phyloP scores from a whole-genome alignment of 2,113 vertebrate genomes.

The Charadrius vociferus region DNA sequence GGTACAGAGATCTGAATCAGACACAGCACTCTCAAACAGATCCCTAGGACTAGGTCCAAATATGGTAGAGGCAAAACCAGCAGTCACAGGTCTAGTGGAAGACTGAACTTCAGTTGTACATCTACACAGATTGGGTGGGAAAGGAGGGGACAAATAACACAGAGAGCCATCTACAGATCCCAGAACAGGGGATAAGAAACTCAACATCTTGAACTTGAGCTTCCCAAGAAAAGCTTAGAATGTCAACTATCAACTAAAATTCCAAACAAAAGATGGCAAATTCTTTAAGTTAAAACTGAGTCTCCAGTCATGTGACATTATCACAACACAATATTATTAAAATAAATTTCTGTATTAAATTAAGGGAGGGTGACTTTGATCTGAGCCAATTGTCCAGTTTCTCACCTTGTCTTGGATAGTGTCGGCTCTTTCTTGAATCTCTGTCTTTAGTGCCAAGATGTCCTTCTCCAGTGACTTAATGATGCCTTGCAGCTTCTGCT shows the following conservation, averaged over 20 bases:
- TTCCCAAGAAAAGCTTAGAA: background rate
- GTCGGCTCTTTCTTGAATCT: slow-evolving; percentile 84
- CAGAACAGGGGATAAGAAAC: background rate
- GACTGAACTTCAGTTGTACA: background rate
- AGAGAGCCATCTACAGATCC: background rate
- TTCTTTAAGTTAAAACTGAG: background rate
- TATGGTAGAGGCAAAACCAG: background rate
- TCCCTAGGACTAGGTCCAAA: background rate
- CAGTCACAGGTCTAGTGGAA: background rate
- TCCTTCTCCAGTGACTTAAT: slow-evolving; percentile 87
- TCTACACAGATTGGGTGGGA: background rate
- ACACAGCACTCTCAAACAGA: background rate
- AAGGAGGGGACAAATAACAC: background rate
- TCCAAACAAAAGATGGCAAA: background rate
- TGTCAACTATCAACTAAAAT: background rate
- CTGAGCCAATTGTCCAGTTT: background rate
- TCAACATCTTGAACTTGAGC: background rate
- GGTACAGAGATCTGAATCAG: background rate
- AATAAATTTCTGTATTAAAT: background rate
- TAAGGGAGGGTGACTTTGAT: background rate
- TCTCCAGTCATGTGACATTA: background rate
- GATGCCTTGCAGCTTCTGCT: slow-evolving; percentile 80
- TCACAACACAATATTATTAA: background rate
- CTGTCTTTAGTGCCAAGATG: slow-evolving; percentile 83
- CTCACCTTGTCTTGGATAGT: slow-evolving; percentile 89